Evolutionary conservation across 2,113 vertebrate genomes (phyloP).

Genomic region (human): DNA sequence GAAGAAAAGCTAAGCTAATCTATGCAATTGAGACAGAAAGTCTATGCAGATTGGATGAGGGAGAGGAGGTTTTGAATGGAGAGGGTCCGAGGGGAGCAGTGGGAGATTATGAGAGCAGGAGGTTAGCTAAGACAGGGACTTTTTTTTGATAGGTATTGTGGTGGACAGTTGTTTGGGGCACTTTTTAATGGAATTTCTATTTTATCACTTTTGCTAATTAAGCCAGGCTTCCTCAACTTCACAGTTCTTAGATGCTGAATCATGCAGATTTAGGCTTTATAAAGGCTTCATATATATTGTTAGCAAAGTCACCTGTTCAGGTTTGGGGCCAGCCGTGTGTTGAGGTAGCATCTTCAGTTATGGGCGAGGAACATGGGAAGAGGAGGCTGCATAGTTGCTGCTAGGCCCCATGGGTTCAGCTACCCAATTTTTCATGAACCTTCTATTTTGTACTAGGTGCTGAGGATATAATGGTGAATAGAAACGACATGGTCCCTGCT

Average conservation of each 20-base stretch:
- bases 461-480: background rate
- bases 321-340: background rate
- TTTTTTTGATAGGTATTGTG: background rate
- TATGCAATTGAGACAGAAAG: background rate
- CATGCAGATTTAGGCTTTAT: background rate
- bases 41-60: background rate
- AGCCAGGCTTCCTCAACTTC: background rate
- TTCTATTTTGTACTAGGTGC: background rate
- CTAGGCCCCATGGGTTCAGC: background rate
- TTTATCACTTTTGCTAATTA: background rate
- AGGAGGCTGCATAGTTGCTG: background rate
- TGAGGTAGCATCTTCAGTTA: background rate
- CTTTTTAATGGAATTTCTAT: background rate
- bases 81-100: rapidly evolving
- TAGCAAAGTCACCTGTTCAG: background rate
- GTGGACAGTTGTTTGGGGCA: background rate
- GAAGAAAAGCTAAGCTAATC: background rate
- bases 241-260: background rate
- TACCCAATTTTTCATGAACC: background rate
- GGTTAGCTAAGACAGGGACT: background rate
- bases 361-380: background rate
- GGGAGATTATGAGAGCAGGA: background rate
- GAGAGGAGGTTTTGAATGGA: background rate
- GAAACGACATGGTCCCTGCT: background rate
- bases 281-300: background rate